phyloP scores from a whole-genome alignment of 2,888 invertebrate genomes.

The Xiphydria camelus region DNA sequence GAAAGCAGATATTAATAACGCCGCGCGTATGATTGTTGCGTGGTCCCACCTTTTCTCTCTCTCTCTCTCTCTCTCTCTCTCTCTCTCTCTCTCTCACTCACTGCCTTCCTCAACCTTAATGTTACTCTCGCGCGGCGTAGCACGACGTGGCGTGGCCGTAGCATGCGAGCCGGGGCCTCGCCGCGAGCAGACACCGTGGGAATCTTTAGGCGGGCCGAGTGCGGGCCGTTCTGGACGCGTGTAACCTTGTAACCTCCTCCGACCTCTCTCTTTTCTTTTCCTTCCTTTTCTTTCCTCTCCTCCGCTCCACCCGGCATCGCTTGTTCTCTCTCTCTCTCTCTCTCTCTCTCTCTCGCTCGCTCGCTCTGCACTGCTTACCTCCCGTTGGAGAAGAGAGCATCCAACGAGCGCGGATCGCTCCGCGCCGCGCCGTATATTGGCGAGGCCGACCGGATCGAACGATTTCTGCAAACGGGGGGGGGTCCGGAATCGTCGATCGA shows the following conservation, averaged over 20 bases:
- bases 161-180: constrained; percentile 46
- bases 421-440: too few species aligned
- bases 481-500: too few species aligned
- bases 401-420: too few species aligned
- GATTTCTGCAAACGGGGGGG: too few species aligned
- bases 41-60: constrained; percentile 33
- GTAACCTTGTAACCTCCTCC: constrained; percentile 50
- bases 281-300: constrained; percentile 18
- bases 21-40: constrained; percentile 39
- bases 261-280: constrained; percentile 36
- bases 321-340: constrained; percentile 5
- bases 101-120: constrained; percentile 46
- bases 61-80: constrained; percentile 20
- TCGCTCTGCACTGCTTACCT: not conserved
- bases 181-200: constrained; percentile 57
- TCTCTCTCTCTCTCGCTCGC: constrained; percentile 8
- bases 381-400: too few species aligned
- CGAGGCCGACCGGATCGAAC: too few species aligned
- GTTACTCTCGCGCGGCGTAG: too few species aligned
- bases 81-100: constrained; percentile 16
- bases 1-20: constrained; percentile 49
- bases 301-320: not conserved
- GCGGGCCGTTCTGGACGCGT: constrained; percentile 51
- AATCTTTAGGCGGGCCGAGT: constrained; percentile 54
- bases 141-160: constrained; percentile 43